Evolutionary conservation across 2,113 vertebrate genomes (phyloP).

Genomic region (Alaudala cheleensis): DNA sequence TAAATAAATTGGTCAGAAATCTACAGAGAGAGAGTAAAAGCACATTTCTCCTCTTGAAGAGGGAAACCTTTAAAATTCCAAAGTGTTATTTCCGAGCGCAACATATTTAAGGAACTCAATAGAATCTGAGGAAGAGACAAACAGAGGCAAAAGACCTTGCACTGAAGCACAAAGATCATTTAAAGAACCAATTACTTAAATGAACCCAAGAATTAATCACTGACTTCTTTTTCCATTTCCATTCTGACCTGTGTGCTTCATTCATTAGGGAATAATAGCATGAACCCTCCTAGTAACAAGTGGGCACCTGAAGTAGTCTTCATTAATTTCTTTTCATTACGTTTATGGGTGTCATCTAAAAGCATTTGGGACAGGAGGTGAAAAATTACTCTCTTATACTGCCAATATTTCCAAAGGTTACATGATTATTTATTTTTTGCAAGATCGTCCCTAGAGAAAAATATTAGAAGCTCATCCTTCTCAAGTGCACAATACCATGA

Average conservation of each 20-base stretch:
- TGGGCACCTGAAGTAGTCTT: background rate
- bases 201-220: background rate
- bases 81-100: background rate
- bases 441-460: background rate
- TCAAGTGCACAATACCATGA: background rate
- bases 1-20: background rate
- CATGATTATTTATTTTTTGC: background rate
- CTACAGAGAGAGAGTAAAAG: background rate
- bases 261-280: background rate
- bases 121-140: background rate
- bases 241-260: background rate
- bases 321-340: background rate
- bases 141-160: background rate
- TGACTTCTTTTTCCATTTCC: background rate
- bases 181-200: background rate
- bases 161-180: background rate
- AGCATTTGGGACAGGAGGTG: background rate
- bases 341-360: background rate
- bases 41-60: background rate
- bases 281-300: background rate
- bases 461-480: background rate
- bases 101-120: background rate
- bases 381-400: background rate
- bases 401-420: background rate
- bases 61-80: background rate